Percentiles rank a stretch among this genome's conserved stretches.
Conservation (phyloP, 2,113 vertebrate species). For the Hypomesus transpacificus region DNA sequence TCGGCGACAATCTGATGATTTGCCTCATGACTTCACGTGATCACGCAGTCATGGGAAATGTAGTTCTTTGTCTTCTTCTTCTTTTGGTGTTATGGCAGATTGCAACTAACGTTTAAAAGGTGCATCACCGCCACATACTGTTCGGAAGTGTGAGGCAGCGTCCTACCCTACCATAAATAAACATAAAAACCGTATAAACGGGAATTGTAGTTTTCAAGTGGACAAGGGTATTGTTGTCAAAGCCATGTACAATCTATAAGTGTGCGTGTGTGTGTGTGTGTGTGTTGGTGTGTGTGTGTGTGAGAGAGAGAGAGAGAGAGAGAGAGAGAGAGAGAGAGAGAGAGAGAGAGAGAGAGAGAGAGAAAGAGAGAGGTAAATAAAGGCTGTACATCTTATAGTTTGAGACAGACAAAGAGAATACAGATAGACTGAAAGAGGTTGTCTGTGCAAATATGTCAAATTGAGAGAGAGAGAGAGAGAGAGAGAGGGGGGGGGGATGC, state of each 20-base stretch:
- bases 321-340: not conserved
- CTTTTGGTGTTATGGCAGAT: too few relatives aligned
- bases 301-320: not conserved
- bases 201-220: too few relatives aligned
- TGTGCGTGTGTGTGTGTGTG: not conserved
- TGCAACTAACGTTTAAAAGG: too few relatives aligned
- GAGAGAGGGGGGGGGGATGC: not conserved
- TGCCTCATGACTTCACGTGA: conserved; percentile 57
- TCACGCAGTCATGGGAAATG: conserved; percentile 61
- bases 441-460: too few relatives aligned
- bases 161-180: too few relatives aligned
- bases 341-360: not conserved
- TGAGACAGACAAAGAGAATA: not conserved
- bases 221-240: not conserved
- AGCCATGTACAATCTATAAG: not conserved
- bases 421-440: not conserved
- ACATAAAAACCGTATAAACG: too few relatives aligned
- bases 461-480: not conserved
- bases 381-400: not conserved
- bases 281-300: not conserved
- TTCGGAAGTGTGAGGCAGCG: too few relatives aligned
- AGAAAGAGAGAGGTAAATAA: not conserved
- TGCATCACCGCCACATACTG: too few relatives aligned
- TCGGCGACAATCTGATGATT: conserved; percentile 56
- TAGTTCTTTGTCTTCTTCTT: conserved; percentile 31